phyloP scores from a whole-genome alignment of 2,888 invertebrate genomes.

The Margaritifera margaritifera region DNA sequence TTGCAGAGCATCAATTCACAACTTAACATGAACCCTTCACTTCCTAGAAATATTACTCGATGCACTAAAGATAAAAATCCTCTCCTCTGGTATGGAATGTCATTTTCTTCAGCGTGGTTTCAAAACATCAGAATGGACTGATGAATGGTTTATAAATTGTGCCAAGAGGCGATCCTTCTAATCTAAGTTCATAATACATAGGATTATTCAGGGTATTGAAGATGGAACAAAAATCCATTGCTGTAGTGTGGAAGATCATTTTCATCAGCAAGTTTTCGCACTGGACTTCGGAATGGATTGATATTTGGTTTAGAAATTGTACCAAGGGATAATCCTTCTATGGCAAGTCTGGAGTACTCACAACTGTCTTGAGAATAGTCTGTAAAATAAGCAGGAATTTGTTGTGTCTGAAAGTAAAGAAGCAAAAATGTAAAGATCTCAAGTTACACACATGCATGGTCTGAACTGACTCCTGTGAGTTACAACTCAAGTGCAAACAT shows the following conservation, averaged over 20 bases:
- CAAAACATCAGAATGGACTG: too few species aligned
- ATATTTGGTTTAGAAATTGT: conserved; percentile 44
- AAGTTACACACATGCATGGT: conserved; percentile 2
- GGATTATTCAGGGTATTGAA: conserved; percentile 24
- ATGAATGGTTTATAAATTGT: too few species aligned
- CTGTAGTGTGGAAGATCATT: conserved; percentile 64
- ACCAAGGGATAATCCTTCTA: conserved; percentile 41
- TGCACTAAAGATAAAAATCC: too few species aligned
- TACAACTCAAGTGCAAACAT: too few species aligned
- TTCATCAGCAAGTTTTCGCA: conserved; percentile 56
- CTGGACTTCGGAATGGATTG: conserved; percentile 67
- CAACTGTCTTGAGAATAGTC: conserved; percentile 66
- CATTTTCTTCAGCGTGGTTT: too few species aligned
- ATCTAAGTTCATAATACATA: too few species aligned
- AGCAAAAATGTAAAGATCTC: not conserved
- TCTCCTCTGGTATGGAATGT: too few species aligned
- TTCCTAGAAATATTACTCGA: too few species aligned
- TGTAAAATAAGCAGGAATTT: conserved; percentile 62
- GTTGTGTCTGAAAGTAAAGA: conserved; percentile 43
- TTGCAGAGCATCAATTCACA: too few species aligned
- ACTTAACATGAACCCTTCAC: too few species aligned
- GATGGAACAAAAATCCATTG: conserved; percentile 60
- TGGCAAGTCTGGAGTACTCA: conserved; percentile 47
- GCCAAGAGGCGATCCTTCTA: too few species aligned
- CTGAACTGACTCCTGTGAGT: not conserved